Evolutionary conservation across 37 sponge, comb jelly and placozoan genomes (phyloP).

Genomic region (Eunapius fragilis): DNA sequence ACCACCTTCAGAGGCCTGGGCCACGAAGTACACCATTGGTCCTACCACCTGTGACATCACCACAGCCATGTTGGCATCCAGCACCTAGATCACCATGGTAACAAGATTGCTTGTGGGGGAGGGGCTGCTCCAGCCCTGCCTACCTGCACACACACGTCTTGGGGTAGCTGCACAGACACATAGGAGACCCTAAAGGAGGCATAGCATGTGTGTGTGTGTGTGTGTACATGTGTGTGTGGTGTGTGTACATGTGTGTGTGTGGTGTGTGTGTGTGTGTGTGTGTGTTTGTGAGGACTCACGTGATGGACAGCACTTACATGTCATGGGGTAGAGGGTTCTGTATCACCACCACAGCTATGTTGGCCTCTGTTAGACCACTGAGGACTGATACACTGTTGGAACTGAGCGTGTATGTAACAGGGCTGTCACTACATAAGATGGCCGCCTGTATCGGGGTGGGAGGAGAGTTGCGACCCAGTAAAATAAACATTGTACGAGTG

Average conservation of each 20-base stretch:
- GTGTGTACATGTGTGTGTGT: background rate
- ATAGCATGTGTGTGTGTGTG: background rate
- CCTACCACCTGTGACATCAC: background rate
- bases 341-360: conserved; percentile 2
- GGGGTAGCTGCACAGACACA: background rate
- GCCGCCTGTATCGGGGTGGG: too few relatives aligned
- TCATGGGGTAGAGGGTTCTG: conserved; percentile 6
- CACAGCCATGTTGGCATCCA: background rate
- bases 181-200: background rate
- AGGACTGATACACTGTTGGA: conserved; percentile 8
- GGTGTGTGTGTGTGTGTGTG: background rate
- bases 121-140: background rate
- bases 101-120: background rate
- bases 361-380: conserved; percentile 3
- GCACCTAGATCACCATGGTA: background rate
- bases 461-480: too few relatives aligned
- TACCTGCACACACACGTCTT: conserved; percentile 8
- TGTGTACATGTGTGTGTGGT: background rate
- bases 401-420: background rate
- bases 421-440: background rate
- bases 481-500: too few relatives aligned
- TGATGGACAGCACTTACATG: background rate
- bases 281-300: background rate
- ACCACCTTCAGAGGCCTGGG: background rate
- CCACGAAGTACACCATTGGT: background rate